Evolutionary conservation across 2,113 vertebrate genomes (phyloP), one percentile per base, ranked within the genome.

Genomic region (Myrmophylax atrothorax): DNA sequence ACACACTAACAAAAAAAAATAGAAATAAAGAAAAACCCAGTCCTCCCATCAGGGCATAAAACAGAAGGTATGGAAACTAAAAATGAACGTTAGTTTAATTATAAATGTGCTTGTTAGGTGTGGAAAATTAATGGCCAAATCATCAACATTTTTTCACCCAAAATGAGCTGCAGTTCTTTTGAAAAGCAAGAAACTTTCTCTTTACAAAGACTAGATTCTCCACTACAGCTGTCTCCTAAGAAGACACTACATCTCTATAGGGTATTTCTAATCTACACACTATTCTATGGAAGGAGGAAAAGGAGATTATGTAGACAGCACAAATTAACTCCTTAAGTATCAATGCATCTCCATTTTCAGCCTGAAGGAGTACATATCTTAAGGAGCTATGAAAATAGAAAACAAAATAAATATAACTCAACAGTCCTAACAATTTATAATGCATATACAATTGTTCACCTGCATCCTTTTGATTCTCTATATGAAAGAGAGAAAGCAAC

Each of bases 371-470:
- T 97, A 98, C 97, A 98, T 92, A 97, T 97, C 90, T 98, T 98
- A 98, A 98, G 98, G 98, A 98, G 98, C 98, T 97, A 97, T 89
- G 94, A 83, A 96, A 97, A 96, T 98, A 93, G 89, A 96, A 97
- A 97, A 94, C 92, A 97, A 97, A 96, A 98, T 97, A 96, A 97
- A 98, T 97, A 97, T 96, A 97, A 98, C 94, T 97, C 96, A 97
- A 97, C 97, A 98, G 95, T 98, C 98, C 98, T 98, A 98, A 97
- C 96, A 98, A 98, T 98, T 98, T 98, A 98, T 98, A 98, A 99
- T 98, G 98, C 98, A 99, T 99, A 99, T 98, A 98, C 98, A 99
- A 98, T 98, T 98, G 98, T 99, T 99, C 99, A 99, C 98, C 99
- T 99, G 98, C 97, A 29, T 99, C 98, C 98, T 98, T 98, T 95